phyloP scores from a whole-genome alignment of 1,140 invertebrate genomes.

The Kradibia gibbosae region DNA sequence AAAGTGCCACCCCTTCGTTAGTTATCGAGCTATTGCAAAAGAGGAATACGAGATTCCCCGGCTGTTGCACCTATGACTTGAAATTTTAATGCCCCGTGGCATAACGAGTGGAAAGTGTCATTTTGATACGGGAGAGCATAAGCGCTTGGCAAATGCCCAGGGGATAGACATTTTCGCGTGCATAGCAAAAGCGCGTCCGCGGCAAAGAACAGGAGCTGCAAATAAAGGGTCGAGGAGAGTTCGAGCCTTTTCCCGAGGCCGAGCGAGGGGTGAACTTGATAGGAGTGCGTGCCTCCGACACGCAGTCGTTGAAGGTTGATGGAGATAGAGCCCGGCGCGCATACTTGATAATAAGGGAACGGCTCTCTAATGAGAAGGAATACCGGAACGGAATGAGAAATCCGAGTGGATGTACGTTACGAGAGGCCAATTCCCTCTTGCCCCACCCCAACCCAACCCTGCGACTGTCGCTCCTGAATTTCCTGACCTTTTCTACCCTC shows the following conservation, averaged over 20 bases:
- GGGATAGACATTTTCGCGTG: neutral
- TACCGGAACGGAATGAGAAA: neutral
- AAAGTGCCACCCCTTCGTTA: too few species aligned
- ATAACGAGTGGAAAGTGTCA: too few species aligned
- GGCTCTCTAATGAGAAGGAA: neutral
- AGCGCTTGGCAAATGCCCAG: neutral
- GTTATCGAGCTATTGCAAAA: too few species aligned
- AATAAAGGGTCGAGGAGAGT: slow-evolving; percentile 29
- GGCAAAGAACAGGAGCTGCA: neutral
- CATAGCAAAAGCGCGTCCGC: neutral
- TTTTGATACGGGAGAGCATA: too few species aligned
- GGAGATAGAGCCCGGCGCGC: slow-evolving; percentile 16
- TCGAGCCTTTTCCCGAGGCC: slow-evolving; percentile 39
- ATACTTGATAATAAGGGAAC: slow-evolving; percentile 37
- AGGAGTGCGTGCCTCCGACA: too few species aligned
- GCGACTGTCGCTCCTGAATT: neutral
- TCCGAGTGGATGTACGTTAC: slow-evolving; percentile 22
- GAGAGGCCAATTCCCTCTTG: neutral
- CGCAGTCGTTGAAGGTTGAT: slow-evolving; percentile 37
- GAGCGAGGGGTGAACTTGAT: slow-evolving; percentile 36
- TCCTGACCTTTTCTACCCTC: slow-evolving; percentile 25
- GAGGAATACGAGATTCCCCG: too few species aligned
- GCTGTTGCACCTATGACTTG: too few species aligned
- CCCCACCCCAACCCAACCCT: neutral
- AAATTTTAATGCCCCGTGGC: too few species aligned